Base-by-base conservation (phyloP, 1,140 invertebrate species). In the Halyomorpha halys region DNA sequence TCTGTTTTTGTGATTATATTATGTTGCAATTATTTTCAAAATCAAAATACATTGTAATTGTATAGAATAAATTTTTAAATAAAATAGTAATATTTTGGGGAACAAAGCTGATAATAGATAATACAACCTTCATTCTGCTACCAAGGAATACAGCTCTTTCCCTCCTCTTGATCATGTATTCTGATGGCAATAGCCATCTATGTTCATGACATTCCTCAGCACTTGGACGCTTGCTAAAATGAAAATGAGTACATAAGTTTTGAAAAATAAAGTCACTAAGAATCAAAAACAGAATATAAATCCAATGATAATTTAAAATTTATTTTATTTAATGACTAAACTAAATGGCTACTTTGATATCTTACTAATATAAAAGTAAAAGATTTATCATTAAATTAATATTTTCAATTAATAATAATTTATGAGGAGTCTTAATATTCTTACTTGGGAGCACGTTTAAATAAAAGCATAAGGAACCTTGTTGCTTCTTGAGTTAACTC, bases 131-230 rank as follows among this genome's bases (percentile, higher is more conserved):
- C 30, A 94, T 79, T 71, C 86, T 81, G 72, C 84, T 88, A 30
- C 89, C 87, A 30, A 89, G 76, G 76, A 94, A 94, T 54, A 88
- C 77, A n/a, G 90, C 86, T 67, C 90, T 79, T 74, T 97, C 91
- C 44, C 94, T 80, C 72, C 92, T 93, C 76, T 89, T 92, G 61
- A 93, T 87, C 86, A 97, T 94, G 72, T 86, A 91, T 73, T 97
- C 93, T 3, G 87, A 87, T 4, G 90, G 86, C 66, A 90, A 80
- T 18, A 98, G 77, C 94, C 96, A 98, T 74, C 93, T 86, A 75
- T 98, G 91, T 72, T 98, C 93, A 70, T 92, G 83, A 71, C 92
- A 95, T 75, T 98, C 94, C 71, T 97, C 94, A 0, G 90, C 85
- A 51, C 86, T 84, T 61, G 95, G 91, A 73, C 96, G 80, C 82